phyloP scores from a whole-genome alignment of 2,113 vertebrate species.

The Nycticorax nycticorax region DNA sequence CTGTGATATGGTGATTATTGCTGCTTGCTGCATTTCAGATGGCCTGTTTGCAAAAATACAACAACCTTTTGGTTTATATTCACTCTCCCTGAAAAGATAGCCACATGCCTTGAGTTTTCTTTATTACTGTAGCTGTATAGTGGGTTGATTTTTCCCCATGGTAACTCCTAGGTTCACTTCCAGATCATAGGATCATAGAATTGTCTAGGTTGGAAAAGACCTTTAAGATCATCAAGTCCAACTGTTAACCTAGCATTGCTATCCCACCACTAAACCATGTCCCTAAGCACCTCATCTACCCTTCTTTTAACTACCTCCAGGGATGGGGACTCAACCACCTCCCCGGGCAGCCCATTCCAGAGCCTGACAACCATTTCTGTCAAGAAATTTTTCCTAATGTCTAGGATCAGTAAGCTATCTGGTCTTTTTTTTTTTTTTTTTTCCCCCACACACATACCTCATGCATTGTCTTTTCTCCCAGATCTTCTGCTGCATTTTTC shows the following conservation, averaged over 20 bases:
- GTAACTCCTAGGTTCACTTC: neutral
- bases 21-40: neutral
- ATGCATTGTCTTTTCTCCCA: neutral
- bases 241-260: too few relatives aligned
- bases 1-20: neutral
- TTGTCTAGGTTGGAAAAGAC: too few relatives aligned
- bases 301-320: too few relatives aligned
- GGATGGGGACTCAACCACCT: too few relatives aligned
- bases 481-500: neutral
- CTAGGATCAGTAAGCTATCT: neutral
- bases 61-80: neutral
- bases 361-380: too few relatives aligned
- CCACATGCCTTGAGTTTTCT: neutral
- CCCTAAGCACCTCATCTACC: too few relatives aligned
- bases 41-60: neutral
- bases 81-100: neutral
- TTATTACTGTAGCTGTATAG: neutral
- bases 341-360: too few relatives aligned
- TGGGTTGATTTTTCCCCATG: neutral
- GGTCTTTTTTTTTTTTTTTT: neutral
- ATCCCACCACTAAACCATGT: too few relatives aligned
- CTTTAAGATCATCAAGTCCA: too few relatives aligned
- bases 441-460: neutral
- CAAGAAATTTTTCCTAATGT: too few relatives aligned
- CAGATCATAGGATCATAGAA: neutral